Evolutionary conservation across 2,797 vertebrate species (phyloP).

Genomic region (Prunella strophiata): DNA sequence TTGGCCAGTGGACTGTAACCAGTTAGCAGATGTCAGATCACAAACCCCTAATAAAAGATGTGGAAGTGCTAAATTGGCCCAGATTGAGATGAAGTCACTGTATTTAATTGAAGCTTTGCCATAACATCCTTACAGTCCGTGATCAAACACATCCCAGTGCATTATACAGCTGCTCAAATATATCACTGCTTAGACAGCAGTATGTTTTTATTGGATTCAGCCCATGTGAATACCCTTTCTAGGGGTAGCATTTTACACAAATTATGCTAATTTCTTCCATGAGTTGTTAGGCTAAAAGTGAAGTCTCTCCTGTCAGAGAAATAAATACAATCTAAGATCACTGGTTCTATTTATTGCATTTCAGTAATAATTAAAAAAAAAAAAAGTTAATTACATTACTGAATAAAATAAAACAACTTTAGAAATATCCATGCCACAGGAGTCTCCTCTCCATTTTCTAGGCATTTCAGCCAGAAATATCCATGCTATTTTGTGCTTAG

Average conservation of each 20-base stretch:
- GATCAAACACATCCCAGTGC: conserved; percentile 4
- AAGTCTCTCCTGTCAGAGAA: background rate
- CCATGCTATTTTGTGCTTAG: background rate
- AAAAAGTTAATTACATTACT: background rate
- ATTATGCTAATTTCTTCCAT: conserved; percentile 34
- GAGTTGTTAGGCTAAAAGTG: background rate
- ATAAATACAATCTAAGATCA: background rate
- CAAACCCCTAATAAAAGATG: background rate
- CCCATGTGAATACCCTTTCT: background rate
- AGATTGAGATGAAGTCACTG: conserved; percentile 15
- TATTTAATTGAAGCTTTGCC: conserved; percentile 34
- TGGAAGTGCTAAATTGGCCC: conserved; percentile 30
- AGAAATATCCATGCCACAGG: background rate
- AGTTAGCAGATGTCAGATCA: background rate
- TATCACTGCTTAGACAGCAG: background rate
- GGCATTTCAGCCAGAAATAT: background rate
- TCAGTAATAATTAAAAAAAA: background rate
- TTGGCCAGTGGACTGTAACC: background rate
- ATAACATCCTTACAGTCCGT: background rate
- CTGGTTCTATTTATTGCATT: background rate
- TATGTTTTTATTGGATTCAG: conserved; percentile 34
- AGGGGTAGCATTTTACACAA: conserved; percentile 25
- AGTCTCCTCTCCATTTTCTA: background rate
- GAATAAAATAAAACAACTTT: background rate
- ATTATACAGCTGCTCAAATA: conserved; percentile 23